phyloP scores from a whole-genome alignment of 2,888 invertebrate genomes.

The Nemotelus nigrinus region DNA sequence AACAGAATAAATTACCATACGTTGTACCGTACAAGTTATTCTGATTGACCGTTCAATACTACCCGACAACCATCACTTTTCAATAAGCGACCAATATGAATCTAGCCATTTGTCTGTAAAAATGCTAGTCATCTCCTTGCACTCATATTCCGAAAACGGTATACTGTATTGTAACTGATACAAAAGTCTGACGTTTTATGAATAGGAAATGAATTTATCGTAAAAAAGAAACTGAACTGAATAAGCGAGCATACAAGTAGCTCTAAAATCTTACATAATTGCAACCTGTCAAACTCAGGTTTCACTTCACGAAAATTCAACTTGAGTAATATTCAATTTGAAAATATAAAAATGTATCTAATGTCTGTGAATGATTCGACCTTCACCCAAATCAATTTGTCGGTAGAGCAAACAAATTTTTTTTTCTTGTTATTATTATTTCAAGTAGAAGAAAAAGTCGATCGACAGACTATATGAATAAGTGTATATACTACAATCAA shows the following conservation, averaged over 20 bases:
- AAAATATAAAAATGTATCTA: slow-evolving; percentile 26
- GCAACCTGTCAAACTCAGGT: slow-evolving; percentile 25
- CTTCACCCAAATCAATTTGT: slow-evolving; percentile 45
- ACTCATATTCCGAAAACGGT: no score
- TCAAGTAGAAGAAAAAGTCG: slow-evolving; percentile 4
- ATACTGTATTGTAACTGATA: background rate
- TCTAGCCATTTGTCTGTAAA: no score
- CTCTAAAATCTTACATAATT: slow-evolving; percentile 27
- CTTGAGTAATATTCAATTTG: slow-evolving; percentile 33
- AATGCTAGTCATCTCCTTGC: no score
- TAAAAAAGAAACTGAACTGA: background rate
- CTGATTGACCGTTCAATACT: no score
- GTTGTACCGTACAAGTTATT: no score
- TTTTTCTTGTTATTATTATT: slow-evolving; percentile 9
- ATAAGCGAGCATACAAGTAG: no score
- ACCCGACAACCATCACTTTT: no score
- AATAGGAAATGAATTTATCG: slow-evolving; percentile 7
- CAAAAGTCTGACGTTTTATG: background rate
- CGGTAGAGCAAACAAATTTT: slow-evolving; percentile 35
- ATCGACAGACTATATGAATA: slow-evolving; percentile 7
- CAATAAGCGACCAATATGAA: no score
- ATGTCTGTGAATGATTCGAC: slow-evolving; percentile 23
- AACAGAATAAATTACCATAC: no score
- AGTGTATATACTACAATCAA: background rate
- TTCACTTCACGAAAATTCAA: slow-evolving; percentile 16